Base-by-base conservation (phyloP, 2,797 vertebrate genomes). In the Toxotes lorentzi region DNA sequence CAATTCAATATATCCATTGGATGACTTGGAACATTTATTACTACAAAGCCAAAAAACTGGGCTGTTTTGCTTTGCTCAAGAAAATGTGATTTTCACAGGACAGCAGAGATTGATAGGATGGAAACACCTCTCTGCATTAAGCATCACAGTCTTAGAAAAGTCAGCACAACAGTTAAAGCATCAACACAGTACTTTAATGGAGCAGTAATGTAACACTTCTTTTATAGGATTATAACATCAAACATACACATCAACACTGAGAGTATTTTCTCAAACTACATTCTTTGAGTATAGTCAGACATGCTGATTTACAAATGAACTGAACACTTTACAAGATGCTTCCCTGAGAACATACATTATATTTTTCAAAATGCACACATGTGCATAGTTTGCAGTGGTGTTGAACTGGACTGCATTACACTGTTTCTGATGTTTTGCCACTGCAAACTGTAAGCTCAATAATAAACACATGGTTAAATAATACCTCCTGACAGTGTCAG, bases 281-380 rank as follows among this genome's bases (percentile, higher is more conserved):
- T 32, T 43, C 14, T 16, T 60, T 32, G 2, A 48, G 7, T 27
- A 23, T 2, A 40, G 14, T 32, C 54, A 32, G 11, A 32, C 2
- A 63, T 43, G 5, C 30, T 57, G 10, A 30, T 43, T 21, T 35
- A 9, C 12, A 59, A 68, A 63, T 14, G 16, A 3, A 40, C 35
- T 13, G 2, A 71, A 48, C 13, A 34, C 10, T 5, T 12, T n/a
- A 41, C 35, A 58, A 50, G 19, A 75, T 21, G 19, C 14, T 61
- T 76, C 48, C 54, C 68, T 73, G 76, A 72, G 48, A 76, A 47
- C 8, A 56, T 61, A 19, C 51, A 57, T 13, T 62, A 51, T 16
- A 16, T 16, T 21, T 4, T n/a, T 9, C 43, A 10, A 48, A 41
- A 41, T 41, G 14, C 12, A 41, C 19, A 34, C 2, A 60, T 13